These are phyloP conservation scores for Drosophila meridionalis DNA, from an alignment of 2,888 invertebrate species.

Conservation along the genomic window DNA sequence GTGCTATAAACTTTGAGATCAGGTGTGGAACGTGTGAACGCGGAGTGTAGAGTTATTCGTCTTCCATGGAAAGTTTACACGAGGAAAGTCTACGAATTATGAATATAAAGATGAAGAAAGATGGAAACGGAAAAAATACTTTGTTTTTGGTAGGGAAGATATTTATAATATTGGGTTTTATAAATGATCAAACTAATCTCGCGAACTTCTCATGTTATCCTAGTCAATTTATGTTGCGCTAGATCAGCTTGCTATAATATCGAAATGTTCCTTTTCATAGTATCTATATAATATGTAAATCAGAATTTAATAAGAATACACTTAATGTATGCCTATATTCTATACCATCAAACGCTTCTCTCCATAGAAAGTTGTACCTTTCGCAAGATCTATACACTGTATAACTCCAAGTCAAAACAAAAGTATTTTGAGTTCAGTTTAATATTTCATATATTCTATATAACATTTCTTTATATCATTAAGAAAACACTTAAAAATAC, in stretches of 20 bases:
- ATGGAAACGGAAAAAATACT: neutral
- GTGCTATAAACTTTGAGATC: neutral
- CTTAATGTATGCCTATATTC: too few relatives aligned
- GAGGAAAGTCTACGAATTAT: neutral
- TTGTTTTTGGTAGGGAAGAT: too few relatives aligned
- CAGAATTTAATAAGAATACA: too few relatives aligned
- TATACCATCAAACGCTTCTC: neutral
- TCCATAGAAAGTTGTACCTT: neutral
- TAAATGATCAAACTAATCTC: neutral
- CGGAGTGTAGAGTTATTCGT: neutral
- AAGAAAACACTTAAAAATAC: neutral
- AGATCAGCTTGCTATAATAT: neutral
- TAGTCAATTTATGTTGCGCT: too few relatives aligned
- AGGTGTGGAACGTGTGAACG: neutral
- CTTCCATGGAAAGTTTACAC: neutral
- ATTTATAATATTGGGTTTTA: too few relatives aligned
- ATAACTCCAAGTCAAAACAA: too few relatives aligned
- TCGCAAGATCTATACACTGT: neutral
- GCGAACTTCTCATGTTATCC: neutral
- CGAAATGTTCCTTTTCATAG: neutral
- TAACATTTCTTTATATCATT: too few relatives aligned
- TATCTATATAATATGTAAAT: too few relatives aligned
- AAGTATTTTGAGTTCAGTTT: too few relatives aligned
- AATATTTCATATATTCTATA: too few relatives aligned
- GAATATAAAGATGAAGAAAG: neutral